A percentile compares a stretch with the other conserved stretches of the same genome.
phyloP scores from a whole-genome alignment of 2,797 vertebrate genomes.

The Agapornis canus region DNA sequence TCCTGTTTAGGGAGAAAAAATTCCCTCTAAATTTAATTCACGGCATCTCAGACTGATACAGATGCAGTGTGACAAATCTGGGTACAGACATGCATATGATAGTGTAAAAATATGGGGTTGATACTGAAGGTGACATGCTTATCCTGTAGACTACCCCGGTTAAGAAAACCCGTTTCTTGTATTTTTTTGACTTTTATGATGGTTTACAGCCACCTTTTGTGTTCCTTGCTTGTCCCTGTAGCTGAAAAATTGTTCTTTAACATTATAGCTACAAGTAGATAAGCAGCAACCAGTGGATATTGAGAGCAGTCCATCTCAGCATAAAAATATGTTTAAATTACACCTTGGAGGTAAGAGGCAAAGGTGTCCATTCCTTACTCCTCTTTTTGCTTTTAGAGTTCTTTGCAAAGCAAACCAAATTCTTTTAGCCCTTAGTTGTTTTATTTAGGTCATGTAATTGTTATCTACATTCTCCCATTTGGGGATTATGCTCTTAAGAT shows the following conservation, averaged over 20 bases:
- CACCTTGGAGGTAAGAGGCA: not conserved
- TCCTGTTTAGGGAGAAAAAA: not conserved
- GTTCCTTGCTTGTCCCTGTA: not conserved
- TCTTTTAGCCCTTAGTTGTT: not conserved
- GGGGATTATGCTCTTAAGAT: not conserved
- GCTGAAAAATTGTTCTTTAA: not conserved
- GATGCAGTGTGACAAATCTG: not conserved
- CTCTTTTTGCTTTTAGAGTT: not conserved
- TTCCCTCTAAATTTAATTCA: not conserved
- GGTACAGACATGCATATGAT: not conserved
- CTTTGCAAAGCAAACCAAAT: not conserved
- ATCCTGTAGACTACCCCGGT: not conserved
- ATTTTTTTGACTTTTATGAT: not conserved
- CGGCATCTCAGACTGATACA: not conserved
- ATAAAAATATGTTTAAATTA: not conserved
- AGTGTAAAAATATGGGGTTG: not conserved
- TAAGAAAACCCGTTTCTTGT: not conserved
- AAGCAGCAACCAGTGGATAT: not conserved
- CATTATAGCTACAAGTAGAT: not conserved
- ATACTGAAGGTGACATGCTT: not conserved
- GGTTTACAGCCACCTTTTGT: not conserved
- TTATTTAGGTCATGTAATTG: conserved; percentile 25
- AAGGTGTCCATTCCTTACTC: not conserved
- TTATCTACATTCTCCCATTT: not conserved
- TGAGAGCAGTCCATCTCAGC: not conserved